phyloP scores from a whole-genome alignment of 2,888 invertebrate species.

The Amiota communis region DNA sequence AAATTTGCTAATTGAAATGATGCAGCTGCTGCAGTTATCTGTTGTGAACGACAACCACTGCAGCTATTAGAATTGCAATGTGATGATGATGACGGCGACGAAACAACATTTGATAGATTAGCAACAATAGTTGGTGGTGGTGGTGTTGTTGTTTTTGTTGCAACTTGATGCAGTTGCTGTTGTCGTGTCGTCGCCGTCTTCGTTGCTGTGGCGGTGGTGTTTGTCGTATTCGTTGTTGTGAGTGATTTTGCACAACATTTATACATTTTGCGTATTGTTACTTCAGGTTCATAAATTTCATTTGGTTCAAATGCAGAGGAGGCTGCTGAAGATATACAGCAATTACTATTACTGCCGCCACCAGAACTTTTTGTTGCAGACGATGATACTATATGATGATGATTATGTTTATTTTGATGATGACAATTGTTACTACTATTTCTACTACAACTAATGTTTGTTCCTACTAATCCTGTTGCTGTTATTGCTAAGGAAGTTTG shows the following conservation, averaged over 20 bases:
- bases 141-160: too few species aligned
- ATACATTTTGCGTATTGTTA: slow-evolving; percentile 72
- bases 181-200: slow-evolving; percentile 8
- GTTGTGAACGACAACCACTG: slow-evolving; percentile 62
- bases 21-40: slow-evolving; percentile 67
- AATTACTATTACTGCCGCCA: not conserved
- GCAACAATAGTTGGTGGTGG: slow-evolving; percentile 13
- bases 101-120: slow-evolving; percentile 32
- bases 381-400: slow-evolving; percentile 5
- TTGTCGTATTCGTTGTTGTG: slow-evolving; percentile 16
- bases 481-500: not conserved
- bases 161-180: slow-evolving; percentile 35
- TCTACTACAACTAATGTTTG: not conserved
- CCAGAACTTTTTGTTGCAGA: not conserved
- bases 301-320: slow-evolving; percentile 21
- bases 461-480: not conserved
- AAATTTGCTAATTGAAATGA: slow-evolving; percentile 71
- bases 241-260: slow-evolving; percentile 64
- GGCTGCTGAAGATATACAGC: slow-evolving; percentile 1
- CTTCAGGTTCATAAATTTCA: slow-evolving; percentile 70
- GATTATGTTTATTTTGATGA: slow-evolving; percentile 25
- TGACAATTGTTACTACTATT: not conserved
- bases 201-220: slow-evolving; percentile 25
- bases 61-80: slow-evolving; percentile 55
- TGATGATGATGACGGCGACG: slow-evolving; percentile 38